Evolutionary conservation across 2,888 invertebrate species (phyloP).

Genomic region (Mylabris sibirica): DNA sequence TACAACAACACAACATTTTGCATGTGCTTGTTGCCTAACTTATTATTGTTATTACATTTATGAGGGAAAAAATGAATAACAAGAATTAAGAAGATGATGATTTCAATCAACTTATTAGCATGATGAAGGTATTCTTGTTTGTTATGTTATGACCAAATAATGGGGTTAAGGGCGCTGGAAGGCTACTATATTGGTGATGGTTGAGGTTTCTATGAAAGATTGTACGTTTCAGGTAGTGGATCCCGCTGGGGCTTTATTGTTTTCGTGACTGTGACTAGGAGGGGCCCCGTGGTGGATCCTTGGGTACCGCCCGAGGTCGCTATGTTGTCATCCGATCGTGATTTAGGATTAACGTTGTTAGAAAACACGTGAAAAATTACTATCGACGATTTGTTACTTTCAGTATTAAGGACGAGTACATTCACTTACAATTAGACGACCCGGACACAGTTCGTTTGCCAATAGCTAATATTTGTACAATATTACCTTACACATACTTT

Average conservation of each 20-base stretch:
- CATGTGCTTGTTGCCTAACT: neutral
- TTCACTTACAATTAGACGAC: conserved; percentile 28
- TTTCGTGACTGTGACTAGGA: conserved; percentile 23
- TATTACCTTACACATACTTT: neutral
- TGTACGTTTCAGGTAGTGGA: conserved; percentile 11
- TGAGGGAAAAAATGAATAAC: neutral
- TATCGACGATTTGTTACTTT: conserved; percentile 32
- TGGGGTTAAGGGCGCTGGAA: conserved; percentile 9
- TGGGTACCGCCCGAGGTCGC: conserved; percentile 29
- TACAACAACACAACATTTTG: neutral
- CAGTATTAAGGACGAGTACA: conserved; percentile 32
- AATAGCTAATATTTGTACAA: neutral
- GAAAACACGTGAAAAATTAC: conserved; percentile 27
- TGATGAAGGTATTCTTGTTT: neutral
- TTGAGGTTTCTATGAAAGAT: conserved; percentile 6
- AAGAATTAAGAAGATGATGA: neutral
- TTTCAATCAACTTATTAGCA: neutral
- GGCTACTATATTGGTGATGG: conserved; percentile 9
- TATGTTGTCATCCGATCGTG: conserved; percentile 31
- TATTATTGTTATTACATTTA: neutral
- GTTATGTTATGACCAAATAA: neutral
- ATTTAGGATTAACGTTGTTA: conserved; percentile 28
- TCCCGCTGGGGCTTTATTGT: conserved; percentile 19
- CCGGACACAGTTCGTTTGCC: conserved; percentile 21
- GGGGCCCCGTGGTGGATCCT: conserved; percentile 30